phyloP scores from a whole-genome alignment of 2,888 invertebrate genomes.

The Lamellibrachia columna region DNA sequence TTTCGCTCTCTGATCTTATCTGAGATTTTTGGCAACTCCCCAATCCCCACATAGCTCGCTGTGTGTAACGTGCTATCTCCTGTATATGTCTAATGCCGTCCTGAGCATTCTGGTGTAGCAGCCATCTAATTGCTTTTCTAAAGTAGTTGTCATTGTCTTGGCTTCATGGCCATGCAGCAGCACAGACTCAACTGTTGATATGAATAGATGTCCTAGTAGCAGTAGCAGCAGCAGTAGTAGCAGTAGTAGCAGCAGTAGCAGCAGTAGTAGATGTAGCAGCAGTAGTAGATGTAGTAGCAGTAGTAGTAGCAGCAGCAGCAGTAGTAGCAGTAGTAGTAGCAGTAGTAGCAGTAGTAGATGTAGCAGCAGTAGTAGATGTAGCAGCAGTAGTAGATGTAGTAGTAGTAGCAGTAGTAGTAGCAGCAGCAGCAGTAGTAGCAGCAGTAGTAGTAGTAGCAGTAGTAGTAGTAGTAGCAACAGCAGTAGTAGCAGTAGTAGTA shows the following conservation, averaged over 20 bases:
- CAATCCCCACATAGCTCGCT: no score
- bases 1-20: no score
- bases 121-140: no score
- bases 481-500: conserved; percentile 29
- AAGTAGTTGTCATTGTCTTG: no score
- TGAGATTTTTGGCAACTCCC: no score
- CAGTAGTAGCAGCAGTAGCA: conserved; percentile 23
- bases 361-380: conserved; percentile 36
- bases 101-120: no score
- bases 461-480: conserved; percentile 7
- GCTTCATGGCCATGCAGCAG: background rate
- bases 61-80: no score
- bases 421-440: background rate
- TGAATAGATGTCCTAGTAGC: conserved; percentile 22
- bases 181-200: background rate
- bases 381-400: conserved; percentile 36
- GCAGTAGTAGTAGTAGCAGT: conserved; percentile 17
- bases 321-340: conserved; percentile 30
- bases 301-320: conserved; percentile 35
- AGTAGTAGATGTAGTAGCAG: background rate
- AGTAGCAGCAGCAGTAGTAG: conserved; percentile 34
- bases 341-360: conserved; percentile 37
- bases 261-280: conserved; percentile 26
- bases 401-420: conserved; percentile 22
- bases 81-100: no score